Conservation (phyloP, 2,113 vertebrate genomes). For the Panurus biarmicus region DNA sequence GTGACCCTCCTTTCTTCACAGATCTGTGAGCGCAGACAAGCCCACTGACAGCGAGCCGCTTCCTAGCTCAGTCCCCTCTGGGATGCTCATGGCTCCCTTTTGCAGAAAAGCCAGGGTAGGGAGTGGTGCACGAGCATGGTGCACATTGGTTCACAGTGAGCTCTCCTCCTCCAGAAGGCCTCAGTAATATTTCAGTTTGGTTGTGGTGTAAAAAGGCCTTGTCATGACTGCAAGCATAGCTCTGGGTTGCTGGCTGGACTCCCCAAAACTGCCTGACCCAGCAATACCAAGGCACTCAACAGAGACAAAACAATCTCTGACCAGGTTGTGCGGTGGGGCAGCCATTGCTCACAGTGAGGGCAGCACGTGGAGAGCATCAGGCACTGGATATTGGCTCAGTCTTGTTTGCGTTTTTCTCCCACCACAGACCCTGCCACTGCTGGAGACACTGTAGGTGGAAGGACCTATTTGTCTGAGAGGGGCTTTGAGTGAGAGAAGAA, state of each 20-base stretch:
- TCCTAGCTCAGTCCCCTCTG: neutral
- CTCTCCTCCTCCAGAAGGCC: neutral
- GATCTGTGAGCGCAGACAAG: neutral
- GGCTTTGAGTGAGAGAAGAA: neutral
- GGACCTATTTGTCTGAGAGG: neutral
- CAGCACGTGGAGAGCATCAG: neutral
- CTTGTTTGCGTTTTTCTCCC: neutral
- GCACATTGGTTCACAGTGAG: neutral
- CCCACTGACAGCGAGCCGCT: accelerated
- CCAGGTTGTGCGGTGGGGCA: accelerated
- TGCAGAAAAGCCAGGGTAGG: neutral
- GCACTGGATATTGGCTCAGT: neutral
- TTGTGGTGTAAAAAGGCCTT: neutral
- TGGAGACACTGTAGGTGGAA: neutral
- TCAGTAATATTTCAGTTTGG: neutral
- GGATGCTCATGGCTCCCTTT: neutral
- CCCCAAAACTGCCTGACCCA: neutral
- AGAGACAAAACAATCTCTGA: neutral
- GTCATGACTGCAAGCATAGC: neutral
- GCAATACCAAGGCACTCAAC: neutral
- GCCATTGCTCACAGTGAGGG: neutral
- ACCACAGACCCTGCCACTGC: neutral
- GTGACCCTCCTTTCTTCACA: neutral
- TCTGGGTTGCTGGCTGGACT: neutral
- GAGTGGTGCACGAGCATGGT: neutral